Evolutionary conservation across 2,888 invertebrate species (phyloP), one percentile per base, ranked within the genome.

Genomic region (Mesorhabditis belari): DNA sequence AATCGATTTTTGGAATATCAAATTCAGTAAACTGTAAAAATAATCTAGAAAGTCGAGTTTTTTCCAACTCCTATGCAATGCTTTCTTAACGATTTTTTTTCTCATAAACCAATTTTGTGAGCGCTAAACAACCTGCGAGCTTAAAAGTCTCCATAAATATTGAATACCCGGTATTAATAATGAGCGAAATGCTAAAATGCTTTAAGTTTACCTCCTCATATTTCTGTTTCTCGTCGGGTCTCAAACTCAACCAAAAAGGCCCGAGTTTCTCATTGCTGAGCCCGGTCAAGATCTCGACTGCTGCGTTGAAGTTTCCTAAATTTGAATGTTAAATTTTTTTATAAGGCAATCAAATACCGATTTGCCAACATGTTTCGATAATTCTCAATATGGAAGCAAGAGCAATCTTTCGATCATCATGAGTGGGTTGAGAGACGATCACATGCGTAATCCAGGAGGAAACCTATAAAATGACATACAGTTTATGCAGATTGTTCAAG

Each of bases 401-500:
- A 19, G 90, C 88, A 58, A 89, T 90, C 84, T 92, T 90, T 71
- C 91, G 85, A 79, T 92, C 92, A 80, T 93, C 92, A 77, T 89
- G 87, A 4, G 90, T 88, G 21, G 89, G 87, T 81, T 91, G 91
- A 12, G 88, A 88, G 71, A 91, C 88, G 77, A 94, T 89, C 80
- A 92, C 87, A 83, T 93, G 91, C 1, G 91, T 92, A 72, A 92
- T 89, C 93, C 93, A 94, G 79, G 90, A 90, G 81, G 90, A 91
- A 61, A 94, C 92, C 92, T 92, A 83, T 17, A 79, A 58, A n/a
- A 50, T 3, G 19, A 2, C 12, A 1, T 35, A 17, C 2, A n/a
- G n/a, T n/a, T n/a, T n/a, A n/a, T n/a, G n/a, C n/a, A n/a, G n/a
- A n/a, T n/a, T n/a, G n/a, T n/a, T n/a, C n/a, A n/a, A n/a, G n/a